Conservation (phyloP, 2,797 vertebrate genomes). For the Myotis planiceps region DNA sequence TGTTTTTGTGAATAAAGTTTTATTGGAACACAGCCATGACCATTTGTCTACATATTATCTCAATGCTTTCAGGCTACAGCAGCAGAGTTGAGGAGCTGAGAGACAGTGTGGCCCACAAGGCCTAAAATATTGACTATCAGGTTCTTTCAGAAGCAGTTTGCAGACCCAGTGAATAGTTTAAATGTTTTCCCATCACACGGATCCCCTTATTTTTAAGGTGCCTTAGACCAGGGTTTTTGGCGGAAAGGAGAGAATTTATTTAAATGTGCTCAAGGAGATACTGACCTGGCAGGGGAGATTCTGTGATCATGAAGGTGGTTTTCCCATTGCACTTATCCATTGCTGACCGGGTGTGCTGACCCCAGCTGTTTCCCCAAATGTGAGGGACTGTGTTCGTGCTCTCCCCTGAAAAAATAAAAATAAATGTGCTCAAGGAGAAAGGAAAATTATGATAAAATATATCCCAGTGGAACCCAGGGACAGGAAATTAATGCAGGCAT, state of each 20-base stretch:
- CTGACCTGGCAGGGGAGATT: no score
- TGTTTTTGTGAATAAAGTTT: conserved; percentile 29
- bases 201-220: not conserved
- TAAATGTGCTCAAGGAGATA: not conserved
- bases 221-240: not conserved
- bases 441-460: not conserved
- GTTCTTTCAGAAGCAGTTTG: not conserved
- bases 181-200: not conserved
- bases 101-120: not conserved
- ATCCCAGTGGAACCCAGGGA: not conserved
- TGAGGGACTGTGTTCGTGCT: no score
- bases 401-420: no score
- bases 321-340: no score
- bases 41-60: not conserved
- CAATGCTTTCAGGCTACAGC: not conserved
- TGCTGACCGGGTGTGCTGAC: no score
- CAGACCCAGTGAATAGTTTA: not conserved
- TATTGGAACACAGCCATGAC: not conserved
- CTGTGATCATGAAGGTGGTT: no score
- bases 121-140: not conserved
- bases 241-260: conserved; percentile 14
- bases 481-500: conserved; percentile 15
- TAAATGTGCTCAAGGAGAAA: not conserved
- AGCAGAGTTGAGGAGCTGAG: not conserved
- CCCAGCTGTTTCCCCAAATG: no score